Base-by-base conservation (phyloP, 2,797 vertebrate species). In the Syndactyla subalaris region DNA sequence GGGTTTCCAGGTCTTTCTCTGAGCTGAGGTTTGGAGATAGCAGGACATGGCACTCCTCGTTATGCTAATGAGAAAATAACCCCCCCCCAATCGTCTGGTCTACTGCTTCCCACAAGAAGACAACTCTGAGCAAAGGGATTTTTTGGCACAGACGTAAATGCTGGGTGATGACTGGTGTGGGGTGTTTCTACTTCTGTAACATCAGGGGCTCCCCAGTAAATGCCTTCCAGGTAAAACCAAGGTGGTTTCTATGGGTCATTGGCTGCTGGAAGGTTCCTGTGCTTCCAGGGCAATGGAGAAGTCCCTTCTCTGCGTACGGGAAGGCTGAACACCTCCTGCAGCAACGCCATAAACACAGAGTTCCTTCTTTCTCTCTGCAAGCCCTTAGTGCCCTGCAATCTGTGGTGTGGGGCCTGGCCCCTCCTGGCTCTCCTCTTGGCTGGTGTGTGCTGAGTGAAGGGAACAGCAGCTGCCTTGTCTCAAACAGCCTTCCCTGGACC, bases 221-320 rank as follows among this genome's bases (percentile, higher is more conserved):
- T 0, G 0, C 22, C 36, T 76, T 39, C n/a, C 58, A 52, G 30
- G 20, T 27, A 51, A 46, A 70, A 23, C 23, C 38, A 12, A 43
- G 36, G 16, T 15, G 21, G 3, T 67, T 6, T 72, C 19, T 10
- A 15, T 7, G 38, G 27, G 4, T 46, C 3, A 3, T 0, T 23
- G 14, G 17, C 49, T 74, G 23, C 68, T 70, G 26, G 65, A 23
- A 36, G 26, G 48, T 26, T 57, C 46, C 68, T 58, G 38, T n/a
- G 62, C n/a, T 57, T 29, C 54, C 58, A 43, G 57, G 4, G 15
- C 26, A 70, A 39, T 7, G 20, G 34, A 29, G 12, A 21, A 51
- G 38, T 34, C 67, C 49, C 32, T 75, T 77, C 15, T 3, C 8
- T 18, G 62, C 24, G 1, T 16, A 1, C 1, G 14, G 67, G 75